Evolutionary conservation across 2,797 vertebrate genomes (phyloP), one percentile per base, ranked within the genome.

Genomic region (Hylomyscus alleni): DNA sequence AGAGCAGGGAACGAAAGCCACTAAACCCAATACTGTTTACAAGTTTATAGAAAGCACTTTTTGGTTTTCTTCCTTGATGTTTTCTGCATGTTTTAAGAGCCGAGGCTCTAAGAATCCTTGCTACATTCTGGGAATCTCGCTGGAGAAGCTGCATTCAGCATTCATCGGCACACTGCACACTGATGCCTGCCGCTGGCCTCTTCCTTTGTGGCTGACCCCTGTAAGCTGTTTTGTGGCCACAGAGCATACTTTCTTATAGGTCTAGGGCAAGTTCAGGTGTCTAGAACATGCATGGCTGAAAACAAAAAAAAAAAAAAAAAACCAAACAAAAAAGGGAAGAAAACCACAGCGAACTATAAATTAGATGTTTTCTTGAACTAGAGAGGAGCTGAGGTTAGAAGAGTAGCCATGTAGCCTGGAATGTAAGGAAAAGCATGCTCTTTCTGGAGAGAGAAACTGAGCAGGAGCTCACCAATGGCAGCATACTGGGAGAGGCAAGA

Each of bases 81-180:
- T 94, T 93, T 67, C 67, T 13, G 22, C 82, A 52, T 13, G n/a
- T 89, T 94, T 80, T 94, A 90, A 96, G 44, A 22, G 34, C 73
- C 73, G 81, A 47, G 72, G 76, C 89, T 91, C 85, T 93, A 31
- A 91, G 67, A 89, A 85, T 47, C 19, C 2, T 75, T 95, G 37
- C 77, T 62, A 93, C 6, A 60, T 72, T 72, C n/a, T 20, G 69
- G 67, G 69, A 72, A 20, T 72, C 19, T 72, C 19, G n/a, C 80
- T 77, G 81, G 52, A 62, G 60, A 52, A 80, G n/a, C 11, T 58
- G 44, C 34, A 0, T 37, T 37, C 73, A 90, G 88, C 14, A 67
- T 37, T 37, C 73, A 90, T 88, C 14, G 60, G 4, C 0, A 8
- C 6, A 52, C 67, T 58, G 93, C 62, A 8, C 6, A 52, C 67